Evolutionary conservation across 2,797 vertebrate genomes (phyloP).

Genomic region (Pseudomugil tenellus): DNA sequence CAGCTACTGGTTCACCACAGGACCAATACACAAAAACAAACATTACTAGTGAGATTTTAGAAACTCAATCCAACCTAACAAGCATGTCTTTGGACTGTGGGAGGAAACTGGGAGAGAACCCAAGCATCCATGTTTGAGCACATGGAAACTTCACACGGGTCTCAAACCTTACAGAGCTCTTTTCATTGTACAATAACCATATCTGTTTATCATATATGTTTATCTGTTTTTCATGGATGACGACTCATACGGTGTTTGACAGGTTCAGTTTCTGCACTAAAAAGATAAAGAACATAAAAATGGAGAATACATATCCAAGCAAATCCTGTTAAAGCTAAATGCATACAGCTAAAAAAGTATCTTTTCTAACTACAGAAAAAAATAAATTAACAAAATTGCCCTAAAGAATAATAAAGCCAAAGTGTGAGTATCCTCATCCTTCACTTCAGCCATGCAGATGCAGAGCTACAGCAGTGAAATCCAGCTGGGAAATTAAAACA

Average conservation of each 20-base stretch:
- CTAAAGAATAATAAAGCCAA: conserved; percentile 57
- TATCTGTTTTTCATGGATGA: too few relatives aligned
- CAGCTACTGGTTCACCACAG: too few relatives aligned
- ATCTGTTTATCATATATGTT: too few relatives aligned
- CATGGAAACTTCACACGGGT: too few relatives aligned
- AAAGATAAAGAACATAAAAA: conserved; percentile 25
- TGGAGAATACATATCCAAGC: conserved; percentile 12
- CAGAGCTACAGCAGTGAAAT: conserved; percentile 47
- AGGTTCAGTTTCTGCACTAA: not conserved
- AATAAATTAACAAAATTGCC: not conserved
- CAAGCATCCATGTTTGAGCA: too few relatives aligned
- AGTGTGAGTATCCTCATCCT: conserved; percentile 60
- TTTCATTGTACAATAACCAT: too few relatives aligned
- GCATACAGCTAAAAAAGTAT: conserved; percentile 1
- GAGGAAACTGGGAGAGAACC: too few relatives aligned
- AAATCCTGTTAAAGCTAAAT: conserved; percentile 32
- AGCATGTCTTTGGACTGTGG: too few relatives aligned
- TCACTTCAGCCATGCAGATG: conserved; percentile 58
- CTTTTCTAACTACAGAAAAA: not conserved
- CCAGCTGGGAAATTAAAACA: conserved; percentile 77
- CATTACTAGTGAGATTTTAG: too few relatives aligned
- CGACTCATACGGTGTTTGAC: too few relatives aligned
- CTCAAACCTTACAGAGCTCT: not conserved
- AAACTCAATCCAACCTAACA: too few relatives aligned
- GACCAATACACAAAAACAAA: too few relatives aligned